Evolutionary conservation across 2,797 vertebrate species (phyloP).

Genomic region (Heterohyrax brucei): DNA sequence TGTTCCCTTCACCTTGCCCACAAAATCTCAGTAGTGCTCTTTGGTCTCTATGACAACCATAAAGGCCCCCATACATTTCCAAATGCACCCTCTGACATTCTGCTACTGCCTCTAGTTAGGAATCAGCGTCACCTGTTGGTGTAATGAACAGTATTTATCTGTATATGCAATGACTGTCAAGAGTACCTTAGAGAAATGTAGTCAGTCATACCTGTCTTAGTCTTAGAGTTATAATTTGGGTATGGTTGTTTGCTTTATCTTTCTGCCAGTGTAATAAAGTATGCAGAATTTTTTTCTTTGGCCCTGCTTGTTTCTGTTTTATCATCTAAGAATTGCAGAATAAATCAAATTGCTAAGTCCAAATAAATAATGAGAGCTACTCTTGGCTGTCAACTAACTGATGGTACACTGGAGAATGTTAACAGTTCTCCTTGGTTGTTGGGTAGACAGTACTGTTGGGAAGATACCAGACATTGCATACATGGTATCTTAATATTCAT

Average conservation of each 20-base stretch:
- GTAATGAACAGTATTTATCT: neutral
- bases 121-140: neutral
- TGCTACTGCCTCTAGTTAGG: neutral
- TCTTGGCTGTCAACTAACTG: slow-evolving; percentile 5
- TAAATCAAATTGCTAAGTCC: slow-evolving; percentile 35
- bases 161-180: neutral
- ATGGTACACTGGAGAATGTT: neutral
- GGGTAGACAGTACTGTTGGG: neutral
- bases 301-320: slow-evolving; percentile 38
- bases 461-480: slow-evolving; percentile 61
- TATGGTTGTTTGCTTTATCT: slow-evolving; percentile 48
- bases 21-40: slow-evolving; percentile 32
- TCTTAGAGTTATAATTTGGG: slow-evolving; percentile 51
- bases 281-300: slow-evolving; percentile 54
- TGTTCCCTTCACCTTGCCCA: slow-evolving; percentile 8
- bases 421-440: neutral
- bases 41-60: neutral
- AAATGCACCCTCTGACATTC: neutral
- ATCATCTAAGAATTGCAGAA: slow-evolving; percentile 58
- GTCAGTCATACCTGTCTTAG: neutral
- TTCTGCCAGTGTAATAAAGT: slow-evolving; percentile 27
- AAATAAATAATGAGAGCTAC: slow-evolving; percentile 20
- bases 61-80: neutral
- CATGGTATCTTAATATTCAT: slow-evolving; percentile 38
- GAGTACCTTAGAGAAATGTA: slow-evolving; percentile 14